Conservation (phyloP, 2,797 vertebrate genomes). For the Glyptemys insculpta region DNA sequence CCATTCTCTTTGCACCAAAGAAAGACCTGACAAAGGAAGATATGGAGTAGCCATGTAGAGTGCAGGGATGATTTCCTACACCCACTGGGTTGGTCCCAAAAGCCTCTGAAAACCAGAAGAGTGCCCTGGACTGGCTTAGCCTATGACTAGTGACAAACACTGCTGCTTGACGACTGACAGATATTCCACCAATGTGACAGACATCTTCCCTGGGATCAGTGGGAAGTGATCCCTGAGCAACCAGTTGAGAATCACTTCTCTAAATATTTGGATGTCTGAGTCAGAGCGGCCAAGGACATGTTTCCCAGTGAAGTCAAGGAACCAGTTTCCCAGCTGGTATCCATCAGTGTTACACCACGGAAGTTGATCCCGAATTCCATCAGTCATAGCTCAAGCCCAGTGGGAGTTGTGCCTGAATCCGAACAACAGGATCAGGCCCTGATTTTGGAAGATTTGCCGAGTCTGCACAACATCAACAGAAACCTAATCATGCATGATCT, state of each 20-base stretch:
- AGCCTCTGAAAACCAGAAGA: background rate
- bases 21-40: background rate
- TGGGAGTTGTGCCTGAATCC: background rate
- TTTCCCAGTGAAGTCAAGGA: background rate
- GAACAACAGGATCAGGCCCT: fast-evolving
- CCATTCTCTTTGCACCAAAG: background rate
- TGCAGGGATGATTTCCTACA: background rate
- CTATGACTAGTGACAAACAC: background rate
- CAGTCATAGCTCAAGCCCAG: fast-evolving
- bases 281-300: background rate
- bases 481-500: background rate
- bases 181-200: background rate
- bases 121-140: background rate
- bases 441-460: background rate
- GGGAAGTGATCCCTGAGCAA: background rate
- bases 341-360: background rate
- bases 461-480: background rate
- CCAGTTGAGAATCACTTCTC: background rate
- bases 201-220: background rate
- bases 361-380: background rate
- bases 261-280: background rate
- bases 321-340: background rate
- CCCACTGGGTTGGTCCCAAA: fast-evolving
- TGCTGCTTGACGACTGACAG: background rate
- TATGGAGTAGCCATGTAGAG: background rate